Evolutionary conservation across 2,888 invertebrate species (phyloP).

Genomic region (Oligia latruncula): DNA sequence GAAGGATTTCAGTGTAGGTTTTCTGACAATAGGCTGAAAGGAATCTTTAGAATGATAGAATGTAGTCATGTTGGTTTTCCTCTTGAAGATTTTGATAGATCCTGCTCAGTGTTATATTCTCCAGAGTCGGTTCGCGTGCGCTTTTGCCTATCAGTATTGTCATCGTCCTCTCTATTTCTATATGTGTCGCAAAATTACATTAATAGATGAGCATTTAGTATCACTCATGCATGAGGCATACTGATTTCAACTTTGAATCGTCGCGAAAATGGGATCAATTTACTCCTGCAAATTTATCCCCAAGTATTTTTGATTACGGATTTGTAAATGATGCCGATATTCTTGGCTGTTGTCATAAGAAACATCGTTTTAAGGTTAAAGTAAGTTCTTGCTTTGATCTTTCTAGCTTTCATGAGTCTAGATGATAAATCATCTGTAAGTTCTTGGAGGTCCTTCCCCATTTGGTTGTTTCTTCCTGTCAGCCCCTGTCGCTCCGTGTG

Average conservation of each 20-base stretch:
- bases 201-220: not conserved
- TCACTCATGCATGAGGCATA: not conserved
- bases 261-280: not conserved
- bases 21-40: constrained; percentile 21
- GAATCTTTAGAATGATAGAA: not conserved
- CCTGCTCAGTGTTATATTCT: not conserved
- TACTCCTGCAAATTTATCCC: no score
- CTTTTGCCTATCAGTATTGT: not conserved
- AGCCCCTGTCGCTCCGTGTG: constrained; percentile 31
- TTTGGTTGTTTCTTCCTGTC: constrained; percentile 1
- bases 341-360: not conserved
- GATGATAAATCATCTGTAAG: not conserved
- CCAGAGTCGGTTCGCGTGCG: no score
- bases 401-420: no score
- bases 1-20: constrained; percentile 18
- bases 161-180: not conserved
- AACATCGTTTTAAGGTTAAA: not conserved
- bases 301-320: not conserved
- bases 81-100: constrained; percentile 1
- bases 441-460: not conserved
- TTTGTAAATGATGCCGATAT: not conserved
- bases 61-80: not conserved
- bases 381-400: not conserved
- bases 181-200: not conserved
- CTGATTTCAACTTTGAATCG: not conserved